These are phyloP conservation scores for Corythaeola cristata DNA, from an alignment of 2,113 vertebrate species.

Conservation along the genomic window DNA sequence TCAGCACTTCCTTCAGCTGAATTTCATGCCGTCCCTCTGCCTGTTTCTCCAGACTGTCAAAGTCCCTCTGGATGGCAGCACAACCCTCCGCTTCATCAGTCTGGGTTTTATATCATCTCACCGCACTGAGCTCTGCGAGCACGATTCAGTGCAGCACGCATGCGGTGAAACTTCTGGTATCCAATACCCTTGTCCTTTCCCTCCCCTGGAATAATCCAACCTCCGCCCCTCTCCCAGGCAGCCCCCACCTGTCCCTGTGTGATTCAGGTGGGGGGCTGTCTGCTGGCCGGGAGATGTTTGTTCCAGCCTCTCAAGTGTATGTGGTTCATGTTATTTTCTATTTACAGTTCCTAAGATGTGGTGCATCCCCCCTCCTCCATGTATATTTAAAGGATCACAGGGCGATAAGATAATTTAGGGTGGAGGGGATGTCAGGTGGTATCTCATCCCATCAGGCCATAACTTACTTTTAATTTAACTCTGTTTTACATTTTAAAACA, in stretches of 20 bases:
- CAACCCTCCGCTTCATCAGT: background rate
- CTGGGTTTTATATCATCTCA: background rate
- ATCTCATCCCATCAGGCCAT: background rate
- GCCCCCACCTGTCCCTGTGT: background rate
- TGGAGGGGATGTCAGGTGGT: background rate
- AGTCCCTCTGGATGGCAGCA: slow-evolving; percentile 65
- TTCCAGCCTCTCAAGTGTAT: background rate
- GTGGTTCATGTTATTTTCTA: background rate
- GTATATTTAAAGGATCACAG: background rate
- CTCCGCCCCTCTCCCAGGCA: background rate
- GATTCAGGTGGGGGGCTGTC: background rate
- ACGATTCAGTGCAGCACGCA: fast-evolving
- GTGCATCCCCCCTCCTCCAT: no score
- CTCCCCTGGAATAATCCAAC: background rate
- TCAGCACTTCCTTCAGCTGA: background rate
- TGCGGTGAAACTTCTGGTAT: background rate
- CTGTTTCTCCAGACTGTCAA: background rate
- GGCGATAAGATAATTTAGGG: background rate
- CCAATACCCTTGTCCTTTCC: background rate
- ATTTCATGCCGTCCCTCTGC: background rate
- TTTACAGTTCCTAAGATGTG: background rate
- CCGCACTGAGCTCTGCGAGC: fast-evolving
- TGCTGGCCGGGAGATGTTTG: background rate
- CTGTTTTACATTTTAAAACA: background rate
- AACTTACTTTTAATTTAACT: background rate